phyloP scores from a whole-genome alignment of 2,797 vertebrate species.

The Rhodeus uyekii region DNA sequence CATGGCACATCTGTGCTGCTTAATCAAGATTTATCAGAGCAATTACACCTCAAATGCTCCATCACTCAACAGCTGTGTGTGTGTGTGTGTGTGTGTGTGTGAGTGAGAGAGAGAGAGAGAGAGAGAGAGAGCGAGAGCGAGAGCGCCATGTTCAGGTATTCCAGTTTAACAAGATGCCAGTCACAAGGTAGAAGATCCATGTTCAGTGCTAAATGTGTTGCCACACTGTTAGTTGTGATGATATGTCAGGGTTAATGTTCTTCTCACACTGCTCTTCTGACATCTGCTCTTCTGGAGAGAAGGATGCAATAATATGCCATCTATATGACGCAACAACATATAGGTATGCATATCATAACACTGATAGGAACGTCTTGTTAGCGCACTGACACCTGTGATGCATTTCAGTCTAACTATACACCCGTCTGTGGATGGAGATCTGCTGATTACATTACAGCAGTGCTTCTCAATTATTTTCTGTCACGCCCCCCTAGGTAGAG shows the following conservation, averaged over 20 bases:
- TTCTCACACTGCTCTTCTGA: neutral
- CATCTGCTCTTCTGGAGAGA: neutral
- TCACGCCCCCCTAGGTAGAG: no score
- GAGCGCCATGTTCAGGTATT: constrained; percentile 23
- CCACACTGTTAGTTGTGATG: neutral
- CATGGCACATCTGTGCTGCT: constrained; percentile 55
- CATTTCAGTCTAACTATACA: neutral
- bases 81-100: constrained; percentile 29
- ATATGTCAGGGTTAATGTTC: neutral
- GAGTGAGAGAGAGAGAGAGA: neutral
- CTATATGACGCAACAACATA: neutral
- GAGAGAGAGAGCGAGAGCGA: no score
- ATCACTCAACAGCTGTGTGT: constrained; percentile 52
- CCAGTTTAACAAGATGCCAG: constrained; percentile 9
- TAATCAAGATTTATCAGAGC: constrained; percentile 64
- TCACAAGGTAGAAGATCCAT: neutral
- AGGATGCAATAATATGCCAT: no score
- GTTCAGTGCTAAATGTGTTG: constrained; percentile 6
- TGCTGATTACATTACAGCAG: neutral
- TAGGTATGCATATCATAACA: neutral
- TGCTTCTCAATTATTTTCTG: no score
- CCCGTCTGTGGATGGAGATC: neutral
- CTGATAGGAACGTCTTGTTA: neutral
- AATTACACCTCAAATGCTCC: constrained; percentile 58
- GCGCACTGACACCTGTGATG: neutral